These are phyloP conservation scores for Eulemur rubriventer DNA, from an alignment of 2,797 vertebrate genomes.

Conservation along the genomic window DNA sequence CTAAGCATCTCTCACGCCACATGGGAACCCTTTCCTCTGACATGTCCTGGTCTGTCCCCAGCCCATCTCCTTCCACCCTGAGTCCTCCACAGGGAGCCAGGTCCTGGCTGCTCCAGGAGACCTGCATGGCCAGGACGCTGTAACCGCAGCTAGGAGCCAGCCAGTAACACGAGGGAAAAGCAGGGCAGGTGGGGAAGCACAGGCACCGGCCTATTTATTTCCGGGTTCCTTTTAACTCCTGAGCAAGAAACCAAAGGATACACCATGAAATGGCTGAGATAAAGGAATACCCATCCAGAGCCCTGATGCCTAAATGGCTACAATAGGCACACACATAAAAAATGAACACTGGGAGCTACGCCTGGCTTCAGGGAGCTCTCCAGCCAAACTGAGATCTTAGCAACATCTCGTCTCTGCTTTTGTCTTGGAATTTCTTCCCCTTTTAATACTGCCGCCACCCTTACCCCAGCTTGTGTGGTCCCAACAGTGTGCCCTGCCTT, in stretches of 20 bases:
- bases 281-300: neutral
- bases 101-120: neutral
- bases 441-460: neutral
- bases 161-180: no score
- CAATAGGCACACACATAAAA: neutral
- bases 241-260: neutral
- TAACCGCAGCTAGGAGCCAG: neutral
- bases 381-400: neutral
- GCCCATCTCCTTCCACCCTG: neutral
- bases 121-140: neutral
- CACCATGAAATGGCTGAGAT: neutral
- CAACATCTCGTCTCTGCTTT: neutral
- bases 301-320: neutral
- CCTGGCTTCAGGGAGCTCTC: neutral
- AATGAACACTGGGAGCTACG: fast-evolving
- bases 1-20: neutral
- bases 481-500: neutral
- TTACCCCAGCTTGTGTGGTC: fast-evolving
- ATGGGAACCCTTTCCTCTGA: neutral
- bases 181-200: no score
- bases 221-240: neutral
- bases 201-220: neutral
- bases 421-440: neutral
- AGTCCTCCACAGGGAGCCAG: neutral
- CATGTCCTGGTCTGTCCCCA: neutral